phyloP scores from a whole-genome alignment of 1,140 invertebrate genomes.

The Bombyx mori region ASM3026992v2 NC_085129.1:21444501-21445000 shows the following conservation, averaged over 20 bases:
- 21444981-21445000: not conserved
- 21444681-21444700: not conserved
- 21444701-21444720: conserved; percentile 2
- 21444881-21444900: too few species aligned
- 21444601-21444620: too few species aligned
- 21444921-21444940: not conserved
- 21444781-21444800: not conserved
- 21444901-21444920: not conserved
- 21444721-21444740: conserved; percentile 1
- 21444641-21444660: not conserved
- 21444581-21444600: too few species aligned
- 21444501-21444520: too few species aligned
- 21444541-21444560: too few species aligned
- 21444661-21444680: not conserved
- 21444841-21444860: conserved; percentile 1
- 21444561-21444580: too few species aligned
- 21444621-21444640: too few species aligned
- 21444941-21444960: not conserved
- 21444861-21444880: not conserved
- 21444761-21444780: not conserved
- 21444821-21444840: not conserved
- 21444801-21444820: not conserved
- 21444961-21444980: not conserved
- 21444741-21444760: not conserved
- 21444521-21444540: too few species aligned